Base-by-base conservation (phyloP, 2,113 vertebrate genomes). In the Eulemur macaco region DNA sequence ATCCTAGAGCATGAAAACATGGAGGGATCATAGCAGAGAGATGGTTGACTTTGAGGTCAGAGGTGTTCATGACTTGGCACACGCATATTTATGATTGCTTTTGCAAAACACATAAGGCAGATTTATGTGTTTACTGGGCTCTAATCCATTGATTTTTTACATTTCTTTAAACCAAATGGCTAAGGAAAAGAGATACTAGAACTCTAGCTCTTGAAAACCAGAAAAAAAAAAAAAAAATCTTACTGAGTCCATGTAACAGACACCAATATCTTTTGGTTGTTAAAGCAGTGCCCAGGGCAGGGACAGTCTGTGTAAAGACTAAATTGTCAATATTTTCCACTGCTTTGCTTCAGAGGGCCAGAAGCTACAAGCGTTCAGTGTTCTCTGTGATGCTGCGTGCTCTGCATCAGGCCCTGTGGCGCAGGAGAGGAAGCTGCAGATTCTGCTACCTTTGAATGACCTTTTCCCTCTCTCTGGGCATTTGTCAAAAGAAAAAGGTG, bases 401-500 rank as follows among this genome's bases (percentile, higher is more conserved):
- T 60, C 54, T 4, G 1, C 15, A 10, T 37, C 68, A 11, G 11
- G 63, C 84, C 15, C 45, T 17, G n/a, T 10, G n/a, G n/a, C 23
- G 47, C 64, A 42, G 54, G 77, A 60, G 20, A 68, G 80, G 56
- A 58, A 9, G 11, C 2, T 42, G 37, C 77, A 37, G 37, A 12
- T 92, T 86, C 86, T 8, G 81, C 93, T 60, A 97, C 97, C 97
- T 98, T 76, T 96, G 60, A n/a, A 58, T 98, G 98, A 98, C 98
- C 98, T 92, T 92, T 96, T 97, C 95, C 97, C 87, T 95, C 89
- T 96, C 95, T 71, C 84, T 97, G 95, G 96, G 96, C 63, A 82
- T 95, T 96, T 96, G 95, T 97, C 96, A 96, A 91, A 95, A 98
- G 95, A 84, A 88, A 97, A 97, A 97, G 97, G 96, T 97, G 96